A percentile compares a stretch with the other conserved stretches of the same genome.
Evolutionary conservation across 2,888 invertebrate species (phyloP).

Genomic region (Baronia brevicornis): DNA sequence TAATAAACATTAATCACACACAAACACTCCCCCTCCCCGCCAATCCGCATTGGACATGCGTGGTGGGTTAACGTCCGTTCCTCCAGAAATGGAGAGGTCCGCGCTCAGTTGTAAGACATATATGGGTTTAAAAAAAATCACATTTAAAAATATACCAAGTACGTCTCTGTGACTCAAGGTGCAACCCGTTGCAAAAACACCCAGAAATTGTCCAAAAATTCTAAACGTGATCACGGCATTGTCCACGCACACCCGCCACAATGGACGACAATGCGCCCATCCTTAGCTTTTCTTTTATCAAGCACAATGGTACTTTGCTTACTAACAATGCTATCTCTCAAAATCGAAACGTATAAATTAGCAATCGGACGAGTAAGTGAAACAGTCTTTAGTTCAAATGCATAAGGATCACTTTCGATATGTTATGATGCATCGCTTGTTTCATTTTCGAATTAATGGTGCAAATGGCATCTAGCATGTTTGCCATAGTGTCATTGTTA

Average conservation of each 20-base stretch:
- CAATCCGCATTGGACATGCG: no score
- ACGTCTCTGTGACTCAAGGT: slow-evolving; percentile 56
- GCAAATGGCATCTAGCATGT: slow-evolving; percentile 61
- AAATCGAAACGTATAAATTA: slow-evolving; percentile 21
- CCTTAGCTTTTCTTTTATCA: slow-evolving; percentile 70
- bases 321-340: slow-evolving; percentile 43
- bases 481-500: slow-evolving; percentile 74
- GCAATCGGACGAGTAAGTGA: slow-evolving; percentile 13
- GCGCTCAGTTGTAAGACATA: no score
- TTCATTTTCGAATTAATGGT: slow-evolving; percentile 25
- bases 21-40: neutral
- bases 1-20: no score
- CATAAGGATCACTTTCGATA: slow-evolving; percentile 7
- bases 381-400: slow-evolving; percentile 14
- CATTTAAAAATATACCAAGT: slow-evolving; percentile 19
- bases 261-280: slow-evolving; percentile 62
- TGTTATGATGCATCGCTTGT: slow-evolving; percentile 16
- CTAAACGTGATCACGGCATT: slow-evolving; percentile 64
- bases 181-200: slow-evolving; percentile 73
- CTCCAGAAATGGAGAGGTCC: no score
- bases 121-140: no score
- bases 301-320: slow-evolving; percentile 64
- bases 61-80: no score
- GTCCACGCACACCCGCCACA: slow-evolving; percentile 70
- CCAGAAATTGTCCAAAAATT: slow-evolving; percentile 70